These are phyloP conservation scores for Cinclus cinclus DNA, from an alignment of 2,113 vertebrate species.

Conservation along the genomic window DNA sequence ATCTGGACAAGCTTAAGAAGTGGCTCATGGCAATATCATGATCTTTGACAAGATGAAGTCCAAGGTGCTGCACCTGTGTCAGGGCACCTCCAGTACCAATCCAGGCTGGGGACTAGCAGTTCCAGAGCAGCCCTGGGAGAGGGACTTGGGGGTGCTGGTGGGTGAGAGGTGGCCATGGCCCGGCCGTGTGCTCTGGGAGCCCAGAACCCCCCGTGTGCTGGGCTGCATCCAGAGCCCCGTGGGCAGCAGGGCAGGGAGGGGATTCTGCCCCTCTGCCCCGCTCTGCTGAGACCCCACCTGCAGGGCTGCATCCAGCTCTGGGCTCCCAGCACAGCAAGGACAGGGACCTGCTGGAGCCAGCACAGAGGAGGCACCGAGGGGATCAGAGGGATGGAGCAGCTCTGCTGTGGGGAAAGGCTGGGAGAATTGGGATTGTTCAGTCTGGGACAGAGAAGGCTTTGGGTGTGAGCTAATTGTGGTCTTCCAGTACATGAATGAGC, in stretches of 20 bases:
- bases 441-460: fast-evolving
- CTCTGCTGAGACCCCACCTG: background rate
- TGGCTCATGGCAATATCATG: background rate
- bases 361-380: background rate
- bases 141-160: background rate
- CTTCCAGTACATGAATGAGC: background rate
- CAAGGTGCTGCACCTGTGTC: background rate
- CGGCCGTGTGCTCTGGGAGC: background rate
- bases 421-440: background rate
- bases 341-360: background rate
- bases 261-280: background rate
- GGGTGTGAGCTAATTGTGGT: fast-evolving
- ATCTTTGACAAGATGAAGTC: fast-evolving
- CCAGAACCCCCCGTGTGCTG: background rate
- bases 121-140: background rate
- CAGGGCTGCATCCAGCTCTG: background rate
- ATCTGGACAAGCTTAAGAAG: background rate
- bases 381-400: background rate
- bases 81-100: fast-evolving
- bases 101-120: background rate
- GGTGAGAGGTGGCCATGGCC: background rate
- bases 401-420: background rate
- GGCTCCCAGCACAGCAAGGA: background rate
- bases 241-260: background rate
- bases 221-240: background rate